phyloP scores from a whole-genome alignment of 2,888 invertebrate genomes.

The Heteromurus nitidus region DNA sequence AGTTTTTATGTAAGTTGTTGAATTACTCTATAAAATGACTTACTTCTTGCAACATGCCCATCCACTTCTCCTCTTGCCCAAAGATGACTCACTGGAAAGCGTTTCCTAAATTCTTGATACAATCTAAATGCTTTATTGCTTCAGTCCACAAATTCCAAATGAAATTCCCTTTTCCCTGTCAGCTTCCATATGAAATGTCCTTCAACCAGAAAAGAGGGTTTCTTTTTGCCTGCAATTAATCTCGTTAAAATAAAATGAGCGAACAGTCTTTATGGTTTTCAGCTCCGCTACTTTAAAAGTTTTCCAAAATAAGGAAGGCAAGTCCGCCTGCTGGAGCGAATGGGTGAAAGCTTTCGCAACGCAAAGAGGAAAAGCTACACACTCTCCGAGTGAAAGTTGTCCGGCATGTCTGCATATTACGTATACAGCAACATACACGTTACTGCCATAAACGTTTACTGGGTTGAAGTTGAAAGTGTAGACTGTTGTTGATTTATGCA shows the following conservation, averaged over 20 bases:
- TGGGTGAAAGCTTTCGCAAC: too few species aligned
- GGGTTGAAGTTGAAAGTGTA: neutral
- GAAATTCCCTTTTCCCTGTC: too few species aligned
- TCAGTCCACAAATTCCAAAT: neutral
- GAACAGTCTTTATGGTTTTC: neutral
- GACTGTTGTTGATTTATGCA: slow-evolving; percentile 14
- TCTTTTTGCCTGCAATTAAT: neutral
- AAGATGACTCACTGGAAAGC: neutral
- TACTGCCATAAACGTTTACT: neutral
- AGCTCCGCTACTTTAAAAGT: neutral
- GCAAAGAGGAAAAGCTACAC: neutral
- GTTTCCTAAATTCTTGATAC: neutral
- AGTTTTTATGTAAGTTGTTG: neutral
- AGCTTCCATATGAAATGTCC: neutral
- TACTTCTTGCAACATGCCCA: too few species aligned
- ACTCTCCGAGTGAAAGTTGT: neutral
- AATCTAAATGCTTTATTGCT: neutral
- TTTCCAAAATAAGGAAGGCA: too few species aligned
- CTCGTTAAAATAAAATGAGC: neutral
- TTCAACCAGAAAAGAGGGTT: neutral
- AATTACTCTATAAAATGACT: too few species aligned
- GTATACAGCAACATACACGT: neutral
- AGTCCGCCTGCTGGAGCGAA: too few species aligned
- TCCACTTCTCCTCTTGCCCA: too few species aligned
- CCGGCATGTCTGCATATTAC: neutral